Conservation (phyloP, 1,140 invertebrate species). For the Chelonus insularis region DNA sequence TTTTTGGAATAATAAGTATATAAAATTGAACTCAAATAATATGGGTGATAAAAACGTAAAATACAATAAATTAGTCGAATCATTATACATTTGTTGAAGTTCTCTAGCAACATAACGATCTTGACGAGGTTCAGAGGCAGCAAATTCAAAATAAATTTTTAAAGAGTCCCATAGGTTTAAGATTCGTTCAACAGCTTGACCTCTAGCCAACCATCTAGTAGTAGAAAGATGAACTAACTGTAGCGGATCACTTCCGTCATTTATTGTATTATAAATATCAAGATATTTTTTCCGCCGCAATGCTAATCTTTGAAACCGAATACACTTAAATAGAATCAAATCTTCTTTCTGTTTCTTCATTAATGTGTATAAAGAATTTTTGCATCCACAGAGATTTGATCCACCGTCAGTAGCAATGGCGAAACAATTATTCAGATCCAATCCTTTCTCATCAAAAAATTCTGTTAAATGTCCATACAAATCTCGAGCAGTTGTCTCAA, state of each 20-base stretch:
- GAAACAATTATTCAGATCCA: background rate
- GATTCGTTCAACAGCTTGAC: slow-evolving; percentile 37
- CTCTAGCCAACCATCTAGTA: slow-evolving; percentile 38
- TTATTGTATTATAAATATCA: background rate
- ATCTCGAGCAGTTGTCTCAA: background rate
- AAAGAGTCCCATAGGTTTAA: slow-evolving; percentile 41
- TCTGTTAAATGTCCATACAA: background rate
- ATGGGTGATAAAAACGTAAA: background rate
- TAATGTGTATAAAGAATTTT: background rate
- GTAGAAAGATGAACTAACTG: slow-evolving; percentile 35
- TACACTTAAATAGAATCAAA: background rate
- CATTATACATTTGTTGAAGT: background rate
- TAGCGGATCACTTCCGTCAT: slow-evolving; percentile 24
- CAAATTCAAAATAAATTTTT: slow-evolving; percentile 32
- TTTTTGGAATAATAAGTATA: background rate
- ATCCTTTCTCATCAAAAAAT: background rate
- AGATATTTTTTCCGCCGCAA: background rate
- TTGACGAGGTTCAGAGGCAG: background rate
- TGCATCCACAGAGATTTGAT: background rate
- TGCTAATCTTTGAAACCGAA: background rate
- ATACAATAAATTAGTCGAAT: background rate
- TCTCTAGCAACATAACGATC: background rate
- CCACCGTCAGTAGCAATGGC: background rate
- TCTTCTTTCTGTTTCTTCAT: background rate
- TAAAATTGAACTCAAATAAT: background rate